A percentile compares a stretch with the other conserved stretches of the same genome.
Evolutionary conservation across 2,797 vertebrate genomes (phyloP).

Genomic region (Siniperca obscura): DNA sequence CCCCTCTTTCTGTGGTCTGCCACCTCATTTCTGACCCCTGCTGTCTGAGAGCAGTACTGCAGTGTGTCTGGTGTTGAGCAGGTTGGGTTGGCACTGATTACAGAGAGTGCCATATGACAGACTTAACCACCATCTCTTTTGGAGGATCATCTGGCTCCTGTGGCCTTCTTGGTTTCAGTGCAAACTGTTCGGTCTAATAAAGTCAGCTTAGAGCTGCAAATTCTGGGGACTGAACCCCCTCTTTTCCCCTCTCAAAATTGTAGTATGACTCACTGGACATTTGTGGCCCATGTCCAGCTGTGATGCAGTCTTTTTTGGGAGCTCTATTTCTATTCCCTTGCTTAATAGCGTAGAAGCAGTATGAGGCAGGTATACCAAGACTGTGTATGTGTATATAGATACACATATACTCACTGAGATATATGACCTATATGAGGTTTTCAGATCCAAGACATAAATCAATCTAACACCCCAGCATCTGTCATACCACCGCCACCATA

Average conservation of each 20-base stretch:
- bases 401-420: neutral
- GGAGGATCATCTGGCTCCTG: constrained; percentile 76
- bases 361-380: constrained; percentile 35
- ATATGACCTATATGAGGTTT: constrained; percentile 5
- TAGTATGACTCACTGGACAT: constrained; percentile 36
- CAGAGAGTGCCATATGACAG: constrained; percentile 76
- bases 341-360: constrained; percentile 10
- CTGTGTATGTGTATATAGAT: constrained; percentile 12
- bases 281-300: constrained; percentile 30
- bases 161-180: constrained; percentile 53
- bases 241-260: constrained; percentile 14
- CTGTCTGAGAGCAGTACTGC: constrained; percentile 52
- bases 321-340: constrained; percentile 36
- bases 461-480: constrained; percentile 47
- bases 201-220: constrained; percentile 53
- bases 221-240: constrained; percentile 18
- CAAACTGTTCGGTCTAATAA: constrained; percentile 62
- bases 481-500: constrained; percentile 13
- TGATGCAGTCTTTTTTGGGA: constrained; percentile 4
- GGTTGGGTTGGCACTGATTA: constrained; percentile 61
- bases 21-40: constrained; percentile 57
- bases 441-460: constrained; percentile 61
- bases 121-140: constrained; percentile 65
- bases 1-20: neutral
- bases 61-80: constrained; percentile 20